Base-by-base conservation (phyloP, 2,888 invertebrate species). In the Plebejus melissa region DNA sequence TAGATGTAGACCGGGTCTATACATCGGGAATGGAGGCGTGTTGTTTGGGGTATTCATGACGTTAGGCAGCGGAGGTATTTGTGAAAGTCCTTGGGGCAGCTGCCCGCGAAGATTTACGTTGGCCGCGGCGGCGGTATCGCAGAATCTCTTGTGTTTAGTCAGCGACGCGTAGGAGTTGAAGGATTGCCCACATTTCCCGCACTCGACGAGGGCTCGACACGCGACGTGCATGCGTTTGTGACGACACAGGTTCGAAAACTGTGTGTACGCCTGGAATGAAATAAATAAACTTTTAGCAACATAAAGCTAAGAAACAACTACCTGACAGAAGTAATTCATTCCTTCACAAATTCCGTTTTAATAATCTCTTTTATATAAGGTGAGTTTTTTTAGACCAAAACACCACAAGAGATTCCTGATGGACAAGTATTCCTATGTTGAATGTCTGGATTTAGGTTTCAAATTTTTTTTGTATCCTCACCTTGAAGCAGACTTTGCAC, bases 221-320 rank as follows among this genome's bases (percentile, higher is more conserved):
- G 98, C 97, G 76, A 97, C 96, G 94, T 99, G 99, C 98, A 99
- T 99, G 77, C 99, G 98, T 87, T 98, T 99, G 94, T 99, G 99
- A n/a, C 99, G 97, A 87, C 99, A 99, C 85, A 99, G 95, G 90
- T 99, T 99, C 60, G 99, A 99, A 91, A 99, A 99, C 94, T 99
- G 99, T 3, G 99, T 99, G 94, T 99, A 99, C 11, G 98, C 97
- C 96, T 96, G 94, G 38, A 94, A 95, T 79, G 76, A 82, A 82
- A 82, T 77, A 80, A 78, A 80, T 77, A 74, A 32, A 32, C 2
- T 65, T 4, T 65, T 22, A 41, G 22, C 32, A 22, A 22, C 22
- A 22, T 22, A 22, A 22, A 22, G 22, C 22, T 22, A 22, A 22
- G 22, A 22, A 22, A 22, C 22, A 22, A 22, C 22, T 22, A 22